A percentile compares a stretch with the other conserved stretches of the same genome.
Evolutionary conservation across 2,797 vertebrate species (phyloP).

Genomic region (Muscicapa comitata): DNA sequence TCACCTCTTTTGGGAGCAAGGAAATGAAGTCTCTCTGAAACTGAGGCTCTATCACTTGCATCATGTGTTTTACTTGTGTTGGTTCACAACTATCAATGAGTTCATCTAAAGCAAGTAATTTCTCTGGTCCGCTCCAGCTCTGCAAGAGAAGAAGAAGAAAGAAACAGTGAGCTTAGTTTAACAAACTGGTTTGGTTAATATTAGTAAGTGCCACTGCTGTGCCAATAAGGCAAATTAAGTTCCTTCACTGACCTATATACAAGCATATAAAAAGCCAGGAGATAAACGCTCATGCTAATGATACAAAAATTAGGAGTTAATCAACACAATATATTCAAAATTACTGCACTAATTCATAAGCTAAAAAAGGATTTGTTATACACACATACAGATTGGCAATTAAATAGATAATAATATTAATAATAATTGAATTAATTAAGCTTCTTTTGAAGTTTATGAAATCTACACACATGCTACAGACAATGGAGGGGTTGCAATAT

Average conservation of each 20-base stretch:
- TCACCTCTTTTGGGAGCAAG: conserved; percentile 99
- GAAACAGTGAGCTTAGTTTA: neutral
- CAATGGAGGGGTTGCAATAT: neutral
- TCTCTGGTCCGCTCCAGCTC: conserved; percentile 99
- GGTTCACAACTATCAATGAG: conserved; percentile 99
- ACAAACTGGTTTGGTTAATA: neutral
- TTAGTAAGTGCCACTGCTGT: neutral
- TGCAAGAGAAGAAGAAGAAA: conserved; percentile 59
- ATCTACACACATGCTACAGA: neutral
- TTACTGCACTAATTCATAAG: conserved; percentile 36
- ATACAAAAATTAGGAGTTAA: conserved; percentile 39
- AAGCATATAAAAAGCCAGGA: neutral
- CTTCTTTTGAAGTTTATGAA: conserved; percentile 37
- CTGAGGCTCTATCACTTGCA: conserved; percentile 99
- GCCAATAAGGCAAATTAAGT: neutral
- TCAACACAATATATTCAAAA: conserved; percentile 54
- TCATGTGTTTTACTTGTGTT: conserved; percentile 99
- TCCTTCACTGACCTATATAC: neutral
- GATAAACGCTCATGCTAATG: conserved; percentile 33
- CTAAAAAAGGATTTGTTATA: conserved; percentile 54
- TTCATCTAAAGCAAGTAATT: conserved; percentile 98
- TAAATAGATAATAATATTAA: conserved; percentile 53
- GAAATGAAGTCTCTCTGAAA: conserved; percentile 99
- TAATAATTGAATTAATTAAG: conserved; percentile 61
- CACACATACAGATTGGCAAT: conserved; percentile 35